Conservation (phyloP, 2,797 vertebrate species). For the Sebastes aleutianus region DNA sequence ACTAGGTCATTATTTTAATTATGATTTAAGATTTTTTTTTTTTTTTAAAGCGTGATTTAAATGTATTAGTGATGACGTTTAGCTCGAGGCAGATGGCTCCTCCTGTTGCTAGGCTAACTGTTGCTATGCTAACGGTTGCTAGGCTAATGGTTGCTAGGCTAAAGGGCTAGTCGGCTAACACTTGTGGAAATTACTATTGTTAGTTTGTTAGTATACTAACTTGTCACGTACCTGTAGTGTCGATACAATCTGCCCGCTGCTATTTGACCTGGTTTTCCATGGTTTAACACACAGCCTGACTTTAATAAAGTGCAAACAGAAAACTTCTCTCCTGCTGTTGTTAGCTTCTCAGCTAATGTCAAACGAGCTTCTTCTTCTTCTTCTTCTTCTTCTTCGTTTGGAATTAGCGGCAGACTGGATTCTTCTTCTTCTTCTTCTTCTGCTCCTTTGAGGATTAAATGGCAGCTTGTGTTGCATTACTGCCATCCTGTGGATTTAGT, state of each 20-base stretch:
- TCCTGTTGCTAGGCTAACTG: no score
- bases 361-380: not conserved
- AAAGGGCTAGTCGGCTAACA: slow-evolving; percentile 24
- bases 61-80: no score
- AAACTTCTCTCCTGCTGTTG: slow-evolving; percentile 67
- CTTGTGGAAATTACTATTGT: slow-evolving; percentile 33
- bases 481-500: not conserved
- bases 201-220: not conserved
- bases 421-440: not conserved
- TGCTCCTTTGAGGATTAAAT: not conserved
- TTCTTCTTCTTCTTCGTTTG: not conserved
- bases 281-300: slow-evolving; percentile 1
- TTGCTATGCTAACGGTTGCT: no score
- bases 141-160: slow-evolving; percentile 24
- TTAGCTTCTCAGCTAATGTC: slow-evolving; percentile 43
- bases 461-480: not conserved
- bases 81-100: no score
- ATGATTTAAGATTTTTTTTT: no score
- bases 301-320: slow-evolving; percentile 29
- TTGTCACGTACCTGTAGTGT: slow-evolving; percentile 52
- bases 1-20: no score
- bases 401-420: no score
- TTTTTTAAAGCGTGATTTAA: no score
- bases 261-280: slow-evolving; percentile 58
- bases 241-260: not conserved